A percentile compares a stretch with the other conserved stretches of the same genome.
These are phyloP conservation scores for Mormoops blainvillei DNA, from an alignment of 2,113 vertebrate species.

Conservation along the genomic window DNA sequence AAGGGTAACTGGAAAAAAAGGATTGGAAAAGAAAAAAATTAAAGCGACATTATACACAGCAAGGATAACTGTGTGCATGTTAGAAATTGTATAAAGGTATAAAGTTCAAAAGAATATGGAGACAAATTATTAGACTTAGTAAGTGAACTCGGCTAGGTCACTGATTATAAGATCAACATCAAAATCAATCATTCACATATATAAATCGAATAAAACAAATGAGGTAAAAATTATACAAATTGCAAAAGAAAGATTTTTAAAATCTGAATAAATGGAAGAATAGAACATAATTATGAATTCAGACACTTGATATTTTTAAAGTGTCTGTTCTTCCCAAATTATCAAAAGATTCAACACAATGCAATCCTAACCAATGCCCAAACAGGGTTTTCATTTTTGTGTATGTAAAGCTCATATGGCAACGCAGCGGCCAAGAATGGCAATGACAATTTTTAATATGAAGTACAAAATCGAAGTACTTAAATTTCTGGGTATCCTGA, in stretches of 20 bases:
- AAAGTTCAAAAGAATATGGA: neutral
- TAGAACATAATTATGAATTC: neutral
- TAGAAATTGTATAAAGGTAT: neutral
- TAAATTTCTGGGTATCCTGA: neutral
- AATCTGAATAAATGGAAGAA: neutral
- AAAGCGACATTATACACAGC: neutral
- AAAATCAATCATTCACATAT: neutral
- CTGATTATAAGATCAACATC: neutral
- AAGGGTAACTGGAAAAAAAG: neutral
- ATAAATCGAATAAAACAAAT: neutral
- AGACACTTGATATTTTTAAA: neutral
- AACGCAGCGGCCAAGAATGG: neutral
- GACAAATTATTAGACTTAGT: neutral
- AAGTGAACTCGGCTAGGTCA: neutral
- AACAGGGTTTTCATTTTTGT: neutral
- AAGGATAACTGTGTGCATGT: neutral
- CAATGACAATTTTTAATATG: neutral
- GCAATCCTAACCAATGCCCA: neutral
- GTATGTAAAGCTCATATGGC: neutral
- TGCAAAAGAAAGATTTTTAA: neutral
- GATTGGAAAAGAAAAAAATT: neutral
- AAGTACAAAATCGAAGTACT: neutral
- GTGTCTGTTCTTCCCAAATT: neutral
- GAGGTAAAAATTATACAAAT: neutral
- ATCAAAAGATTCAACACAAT: neutral